Evolutionary conservation across 2,888 invertebrate species (phyloP).

Genomic region (Keiferia lycopersicella): DNA sequence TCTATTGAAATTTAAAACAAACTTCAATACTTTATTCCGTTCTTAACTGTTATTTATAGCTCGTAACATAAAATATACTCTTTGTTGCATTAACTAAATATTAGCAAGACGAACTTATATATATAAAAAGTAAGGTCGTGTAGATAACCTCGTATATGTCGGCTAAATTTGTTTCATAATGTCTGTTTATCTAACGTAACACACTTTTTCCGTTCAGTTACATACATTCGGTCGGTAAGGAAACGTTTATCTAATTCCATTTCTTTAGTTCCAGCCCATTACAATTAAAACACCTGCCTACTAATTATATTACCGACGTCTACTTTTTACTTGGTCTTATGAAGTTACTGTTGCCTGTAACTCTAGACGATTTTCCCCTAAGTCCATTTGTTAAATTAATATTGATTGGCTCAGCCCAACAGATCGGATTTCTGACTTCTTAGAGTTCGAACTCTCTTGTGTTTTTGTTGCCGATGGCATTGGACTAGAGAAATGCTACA

Average conservation of each 20-base stretch:
- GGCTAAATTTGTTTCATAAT: conserved; percentile 1
- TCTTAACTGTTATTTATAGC: background rate
- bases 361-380: conserved; percentile 35
- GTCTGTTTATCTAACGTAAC: conserved; percentile 9
- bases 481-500: conserved; percentile 21
- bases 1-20: background rate
- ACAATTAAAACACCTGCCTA: background rate
- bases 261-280: conserved; percentile 10
- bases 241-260: background rate
- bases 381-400: conserved; percentile 50
- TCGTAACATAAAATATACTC: background rate
- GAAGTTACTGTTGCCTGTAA: conserved; percentile 18
- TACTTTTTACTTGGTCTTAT: conserved; percentile 5
- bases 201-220: background rate
- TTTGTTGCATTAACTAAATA: background rate
- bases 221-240: background rate
- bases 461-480: conserved; percentile 18
- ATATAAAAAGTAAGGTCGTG: conserved; percentile 3
- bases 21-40: background rate
- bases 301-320: background rate
- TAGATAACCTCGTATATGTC: conserved; percentile 3
- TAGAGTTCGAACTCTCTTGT: conserved; percentile 1
- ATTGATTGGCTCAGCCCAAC: conserved; percentile 44
- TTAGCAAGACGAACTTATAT: background rate
- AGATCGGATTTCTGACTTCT: conserved; percentile 26